A percentile compares a stretch with the other conserved stretches of the same genome.
Conservation (phyloP, 2,888 invertebrate genomes). For the Plebejus argus region DNA sequence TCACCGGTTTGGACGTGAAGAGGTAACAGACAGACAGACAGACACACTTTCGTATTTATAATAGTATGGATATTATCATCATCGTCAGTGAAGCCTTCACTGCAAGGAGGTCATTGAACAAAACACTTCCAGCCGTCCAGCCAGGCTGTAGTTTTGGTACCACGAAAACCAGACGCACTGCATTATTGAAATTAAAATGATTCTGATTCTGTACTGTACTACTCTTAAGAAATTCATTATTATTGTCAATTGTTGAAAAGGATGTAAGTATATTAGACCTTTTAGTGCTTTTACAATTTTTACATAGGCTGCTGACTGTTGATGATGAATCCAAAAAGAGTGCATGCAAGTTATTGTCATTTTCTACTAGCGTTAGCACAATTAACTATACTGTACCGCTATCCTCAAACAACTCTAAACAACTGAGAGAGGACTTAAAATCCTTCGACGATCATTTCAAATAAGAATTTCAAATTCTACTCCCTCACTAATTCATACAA, state of each 20-base stretch:
- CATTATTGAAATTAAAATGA: too few relatives aligned
- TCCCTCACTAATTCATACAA: constrained; percentile 51
- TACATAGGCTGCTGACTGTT: neutral
- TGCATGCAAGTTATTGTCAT: constrained; percentile 15
- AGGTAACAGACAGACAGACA: too few relatives aligned
- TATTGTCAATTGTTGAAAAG: too few relatives aligned
- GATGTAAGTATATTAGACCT: too few relatives aligned
- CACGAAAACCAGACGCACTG: neutral
- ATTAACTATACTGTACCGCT: constrained; percentile 74
- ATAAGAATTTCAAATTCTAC: constrained; percentile 78
- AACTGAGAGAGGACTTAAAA: constrained; percentile 75
- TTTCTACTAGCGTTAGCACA: constrained; percentile 46
- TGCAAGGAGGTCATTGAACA: too few relatives aligned
- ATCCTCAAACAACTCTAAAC: constrained; percentile 70
- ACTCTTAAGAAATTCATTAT: too few relatives aligned
- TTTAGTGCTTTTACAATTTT: neutral
- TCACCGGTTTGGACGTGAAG: too few relatives aligned
- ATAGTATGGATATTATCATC: too few relatives aligned
- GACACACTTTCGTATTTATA: too few relatives aligned
- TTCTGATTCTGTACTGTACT: too few relatives aligned
- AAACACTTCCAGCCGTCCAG: too few relatives aligned
- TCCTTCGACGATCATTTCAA: constrained; percentile 75
- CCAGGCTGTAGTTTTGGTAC: neutral
- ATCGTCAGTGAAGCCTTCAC: too few relatives aligned
- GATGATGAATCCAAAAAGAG: constrained; percentile 24